These are phyloP conservation scores for Spilosoma lubricipeda DNA, from an alignment of 2,888 invertebrate genomes.

Conservation along the genomic window DNA sequence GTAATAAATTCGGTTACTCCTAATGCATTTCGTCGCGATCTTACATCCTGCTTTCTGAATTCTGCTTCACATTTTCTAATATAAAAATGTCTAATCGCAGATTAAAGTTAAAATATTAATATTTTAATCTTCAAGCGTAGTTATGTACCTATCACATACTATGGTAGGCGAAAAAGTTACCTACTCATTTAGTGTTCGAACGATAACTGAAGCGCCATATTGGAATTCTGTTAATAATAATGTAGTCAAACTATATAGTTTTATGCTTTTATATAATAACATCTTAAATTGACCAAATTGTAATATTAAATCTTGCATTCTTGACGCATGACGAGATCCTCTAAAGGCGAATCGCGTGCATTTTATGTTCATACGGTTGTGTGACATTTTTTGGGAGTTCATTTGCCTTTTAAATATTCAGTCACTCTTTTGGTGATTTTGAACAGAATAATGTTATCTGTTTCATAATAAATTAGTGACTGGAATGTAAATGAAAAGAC, in stretches of 20 bases:
- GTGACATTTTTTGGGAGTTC: conserved; percentile 42
- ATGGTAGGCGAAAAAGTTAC: conserved; percentile 28
- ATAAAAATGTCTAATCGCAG: conserved; percentile 9
- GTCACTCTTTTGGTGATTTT: background rate
- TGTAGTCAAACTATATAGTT: background rate
- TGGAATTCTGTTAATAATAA: background rate
- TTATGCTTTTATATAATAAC: background rate
- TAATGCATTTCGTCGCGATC: conserved; percentile 39
- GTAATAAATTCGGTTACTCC: conserved; percentile 40
- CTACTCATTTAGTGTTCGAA: conserved; percentile 27
- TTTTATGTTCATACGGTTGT: conserved; percentile 28
- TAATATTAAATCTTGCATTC: conserved; percentile 37
- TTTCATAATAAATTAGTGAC: background rate
- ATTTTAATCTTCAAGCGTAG: conserved; percentile 24
- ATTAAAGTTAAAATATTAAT: conserved; percentile 11
- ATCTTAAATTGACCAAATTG: conserved; percentile 21
- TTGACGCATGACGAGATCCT: conserved; percentile 41
- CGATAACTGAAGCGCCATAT: background rate
- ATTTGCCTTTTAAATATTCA: conserved; percentile 36
- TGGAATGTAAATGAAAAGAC: background rate
- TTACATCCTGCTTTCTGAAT: conserved; percentile 40
- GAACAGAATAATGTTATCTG: background rate
- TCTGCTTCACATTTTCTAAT: conserved; percentile 9
- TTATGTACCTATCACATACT: too few species aligned
- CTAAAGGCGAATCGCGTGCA: conserved; percentile 33